Evolutionary conservation across 2,888 invertebrate genomes (phyloP).

Genomic region (Drosophila mayaguana): DNA sequence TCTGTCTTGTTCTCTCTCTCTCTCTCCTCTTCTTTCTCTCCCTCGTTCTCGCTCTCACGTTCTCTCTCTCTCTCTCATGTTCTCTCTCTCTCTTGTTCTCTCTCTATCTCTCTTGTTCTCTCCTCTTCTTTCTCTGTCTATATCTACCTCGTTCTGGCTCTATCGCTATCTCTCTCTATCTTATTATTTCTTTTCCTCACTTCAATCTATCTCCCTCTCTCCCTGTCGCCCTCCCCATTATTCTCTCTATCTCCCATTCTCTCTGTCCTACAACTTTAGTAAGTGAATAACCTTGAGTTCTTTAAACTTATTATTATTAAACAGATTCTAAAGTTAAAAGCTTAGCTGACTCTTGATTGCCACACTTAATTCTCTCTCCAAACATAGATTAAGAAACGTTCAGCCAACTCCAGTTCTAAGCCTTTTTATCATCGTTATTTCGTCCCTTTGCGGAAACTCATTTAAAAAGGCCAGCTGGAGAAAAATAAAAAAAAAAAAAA

Average conservation of each 20-base stretch:
- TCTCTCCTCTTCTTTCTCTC: not conserved
- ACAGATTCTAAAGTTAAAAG: not conserved
- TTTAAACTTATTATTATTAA: not conserved
- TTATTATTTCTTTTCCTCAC: too few relatives aligned
- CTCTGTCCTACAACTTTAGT: not conserved
- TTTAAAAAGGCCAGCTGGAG: slow-evolving; percentile 44
- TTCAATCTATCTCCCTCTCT: too few relatives aligned
- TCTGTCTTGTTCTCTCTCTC: not conserved
- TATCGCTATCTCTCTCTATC: too few relatives aligned
- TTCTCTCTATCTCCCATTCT: not conserved
- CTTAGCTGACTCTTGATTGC: slow-evolving; percentile 1
- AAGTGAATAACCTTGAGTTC: not conserved
- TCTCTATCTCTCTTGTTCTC: too few relatives aligned
- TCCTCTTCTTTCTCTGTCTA: not conserved
- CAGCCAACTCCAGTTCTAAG: not conserved
- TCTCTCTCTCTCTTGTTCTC: not conserved
- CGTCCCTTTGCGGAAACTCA: slow-evolving; percentile 51
- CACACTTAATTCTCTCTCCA: not conserved
- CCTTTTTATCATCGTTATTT: slow-evolving; percentile 8
- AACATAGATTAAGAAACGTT: not conserved
- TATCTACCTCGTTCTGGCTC: too few relatives aligned
- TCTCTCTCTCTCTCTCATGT: not conserved
- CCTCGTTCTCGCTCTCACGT: not conserved
- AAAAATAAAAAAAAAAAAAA: too few relatives aligned
- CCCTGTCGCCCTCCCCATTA: not conserved